Percentiles rank a stretch among this genome's conserved stretches.
These are phyloP conservation scores for Agonum fuliginosum DNA, from an alignment of 2,888 invertebrate species.

Conservation along the genomic window DNA sequence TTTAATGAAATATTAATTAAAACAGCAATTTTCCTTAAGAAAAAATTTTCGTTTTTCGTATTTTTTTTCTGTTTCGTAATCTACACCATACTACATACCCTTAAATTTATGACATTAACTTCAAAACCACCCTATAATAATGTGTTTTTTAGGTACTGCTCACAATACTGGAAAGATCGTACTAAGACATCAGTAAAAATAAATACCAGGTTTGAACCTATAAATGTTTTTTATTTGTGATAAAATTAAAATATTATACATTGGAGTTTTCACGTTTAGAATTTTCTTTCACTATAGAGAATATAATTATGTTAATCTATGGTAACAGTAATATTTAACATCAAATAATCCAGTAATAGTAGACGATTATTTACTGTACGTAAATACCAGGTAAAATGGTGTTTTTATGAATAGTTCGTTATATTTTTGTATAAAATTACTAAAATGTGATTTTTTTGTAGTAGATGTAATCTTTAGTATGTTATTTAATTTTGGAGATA, in stretches of 20 bases:
- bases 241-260: constrained; percentile 3
- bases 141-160: constrained; percentile 12
- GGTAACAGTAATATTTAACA: constrained; percentile 2
- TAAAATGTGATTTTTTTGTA: constrained; percentile 37
- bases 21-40: too few relatives aligned
- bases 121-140: too few relatives aligned
- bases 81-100: too few relatives aligned
- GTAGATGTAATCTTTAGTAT: not conserved
- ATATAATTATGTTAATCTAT: constrained; percentile 10
- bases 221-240: constrained; percentile 41
- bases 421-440: constrained; percentile 46
- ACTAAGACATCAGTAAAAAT: constrained; percentile 9
- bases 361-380: constrained; percentile 16
- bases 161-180: constrained; percentile 6
- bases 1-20: too few relatives aligned
- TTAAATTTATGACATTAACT: too few relatives aligned
- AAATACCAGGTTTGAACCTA: constrained; percentile 12
- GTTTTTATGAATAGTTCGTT: constrained; percentile 31
- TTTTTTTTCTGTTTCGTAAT: too few relatives aligned
- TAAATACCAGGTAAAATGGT: constrained; percentile 15
- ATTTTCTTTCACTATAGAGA: constrained; percentile 26
- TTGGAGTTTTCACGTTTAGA: constrained; percentile 14
- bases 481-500: constrained; percentile 1
- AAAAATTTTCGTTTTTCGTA: too few relatives aligned
- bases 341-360: constrained; percentile 17